Base-by-base conservation (phyloP, 1,140 invertebrate species). In the Euborellia annulipes region DNA sequence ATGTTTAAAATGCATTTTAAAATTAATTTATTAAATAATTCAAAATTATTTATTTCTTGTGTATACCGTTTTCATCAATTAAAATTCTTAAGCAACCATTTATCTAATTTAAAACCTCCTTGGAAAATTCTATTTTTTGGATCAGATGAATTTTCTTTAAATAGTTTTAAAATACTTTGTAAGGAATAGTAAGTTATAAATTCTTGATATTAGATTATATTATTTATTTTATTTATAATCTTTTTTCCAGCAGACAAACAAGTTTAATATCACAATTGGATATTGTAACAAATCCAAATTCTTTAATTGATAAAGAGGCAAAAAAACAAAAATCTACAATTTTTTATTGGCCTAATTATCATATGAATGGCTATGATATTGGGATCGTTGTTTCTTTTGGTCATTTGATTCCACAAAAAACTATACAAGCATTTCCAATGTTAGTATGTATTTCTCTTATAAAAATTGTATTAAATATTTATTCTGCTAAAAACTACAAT, bases 381-480 rank as follows among this genome's bases (percentile, higher is more conserved):
- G 79, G 79, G 19, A 54, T 82, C 38, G 75, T 82, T 22, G 78
- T 79, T 1, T 80, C 78, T 1, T 83, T 82, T 67, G 79, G 79
- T 0, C 69, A 78, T 60, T 56, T 82, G 42, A 81, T 83, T 57
- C 77, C 79, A 3, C 54, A 66, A 45, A 44, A 59, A 13, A 61
- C 82, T 2, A 82, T 83, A 21, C 59, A 72, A 36, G 59, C 64
- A 21, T 79, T 82, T 61, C 70, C 74, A 30, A 52, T 74, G 71
- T 78, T 66, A 68, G 67, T 64, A 30, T n/a, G n/a, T n/a, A n/a
- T n/a, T n/a, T n/a, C n/a, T n/a, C n/a, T n/a, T n/a, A n/a, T n/a
- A n/a, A n/a, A n/a, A n/a, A n/a, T n/a, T n/a, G n/a, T n/a, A n/a
- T n/a, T n/a, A n/a, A n/a, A n/a, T n/a, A n/a, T n/a, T n/a, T n/a